Percentiles rank a stretch among this genome's conserved stretches.
Evolutionary conservation across 35 echinoderm and acorn worm genomes (phyloP).

Genomic region (Anneissia japonica): DNA sequence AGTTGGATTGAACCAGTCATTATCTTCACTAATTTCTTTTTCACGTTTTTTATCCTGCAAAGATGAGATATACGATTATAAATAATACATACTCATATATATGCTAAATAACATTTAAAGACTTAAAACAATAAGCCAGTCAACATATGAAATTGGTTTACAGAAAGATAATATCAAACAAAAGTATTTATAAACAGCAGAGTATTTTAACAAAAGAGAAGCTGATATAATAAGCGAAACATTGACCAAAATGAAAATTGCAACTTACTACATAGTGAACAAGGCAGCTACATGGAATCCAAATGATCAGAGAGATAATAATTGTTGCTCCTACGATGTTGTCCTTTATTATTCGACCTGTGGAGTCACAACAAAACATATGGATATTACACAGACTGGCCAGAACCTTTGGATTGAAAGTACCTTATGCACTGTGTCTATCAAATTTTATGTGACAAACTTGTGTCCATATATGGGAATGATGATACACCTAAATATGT

Average conservation of each 20-base stretch:
- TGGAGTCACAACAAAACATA: slow-evolving; percentile 2
- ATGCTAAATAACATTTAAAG: too few relatives aligned
- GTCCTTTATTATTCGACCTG: slow-evolving; percentile 89
- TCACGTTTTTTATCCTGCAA: slow-evolving; percentile 53
- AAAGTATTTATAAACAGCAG: not conserved
- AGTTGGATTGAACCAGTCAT: slow-evolving; percentile 30
- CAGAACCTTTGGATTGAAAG: too few relatives aligned
- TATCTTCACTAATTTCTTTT: slow-evolving; percentile 18
- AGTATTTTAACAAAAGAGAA: not conserved
- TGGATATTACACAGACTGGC: too few relatives aligned
- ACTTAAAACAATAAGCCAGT: not conserved
- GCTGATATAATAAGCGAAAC: too few relatives aligned
- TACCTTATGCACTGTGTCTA: too few relatives aligned
- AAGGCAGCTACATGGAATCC: slow-evolving; percentile 94
- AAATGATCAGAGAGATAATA: slow-evolving; percentile 80
- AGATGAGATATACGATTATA: too few relatives aligned
- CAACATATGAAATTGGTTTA: not conserved
- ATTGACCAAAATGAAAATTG: not conserved
- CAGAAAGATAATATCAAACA: not conserved
- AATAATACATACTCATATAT: too few relatives aligned
- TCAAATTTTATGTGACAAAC: too few relatives aligned
- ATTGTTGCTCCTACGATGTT: slow-evolving; percentile 91
- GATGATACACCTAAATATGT: too few relatives aligned
- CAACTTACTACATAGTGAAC: slow-evolving; percentile 86
- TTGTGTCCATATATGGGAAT: too few relatives aligned